phyloP scores from a whole-genome alignment of 2,888 invertebrate genomes.

The Helobdella robusta region DNA sequence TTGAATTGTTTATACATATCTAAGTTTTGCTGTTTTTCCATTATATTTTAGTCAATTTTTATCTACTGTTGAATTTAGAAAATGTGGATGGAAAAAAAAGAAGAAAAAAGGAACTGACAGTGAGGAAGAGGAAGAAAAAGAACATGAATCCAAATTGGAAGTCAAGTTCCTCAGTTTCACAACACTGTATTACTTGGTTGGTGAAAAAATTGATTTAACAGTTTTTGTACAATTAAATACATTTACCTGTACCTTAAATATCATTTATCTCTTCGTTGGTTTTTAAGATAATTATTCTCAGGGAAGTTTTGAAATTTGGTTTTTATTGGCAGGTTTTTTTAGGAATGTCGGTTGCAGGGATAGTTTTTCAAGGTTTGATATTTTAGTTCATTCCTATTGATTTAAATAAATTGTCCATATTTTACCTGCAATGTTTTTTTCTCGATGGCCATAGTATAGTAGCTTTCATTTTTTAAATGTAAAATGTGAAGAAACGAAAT shows the following conservation, averaged over 20 bases:
- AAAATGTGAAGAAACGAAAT: too few species aligned
- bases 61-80: too few species aligned
- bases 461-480: too few species aligned
- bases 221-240: not conserved
- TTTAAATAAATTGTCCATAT: not conserved
- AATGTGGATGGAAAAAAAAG: not conserved
- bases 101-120: slow-evolving; percentile 9
- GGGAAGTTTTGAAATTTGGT: not conserved
- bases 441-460: slow-evolving; percentile 44
- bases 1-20: not conserved
- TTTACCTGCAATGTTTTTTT: slow-evolving; percentile 44
- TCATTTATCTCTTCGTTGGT: not conserved
- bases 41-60: too few species aligned
- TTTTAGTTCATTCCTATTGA: too few species aligned
- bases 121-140: slow-evolving; percentile 32
- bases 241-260: not conserved
- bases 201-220: too few species aligned
- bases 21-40: not conserved
- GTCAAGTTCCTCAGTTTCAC: slow-evolving; percentile 37
- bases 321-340: slow-evolving; percentile 36
- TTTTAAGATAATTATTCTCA: not conserved
- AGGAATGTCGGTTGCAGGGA: slow-evolving; percentile 38
- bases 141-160: slow-evolving; percentile 36
- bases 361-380: slow-evolving; percentile 37
- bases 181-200: slow-evolving; percentile 37